Evolutionary conservation across 2,113 vertebrate species (phyloP).

Genomic region (Cheirogaleus medius): DNA sequence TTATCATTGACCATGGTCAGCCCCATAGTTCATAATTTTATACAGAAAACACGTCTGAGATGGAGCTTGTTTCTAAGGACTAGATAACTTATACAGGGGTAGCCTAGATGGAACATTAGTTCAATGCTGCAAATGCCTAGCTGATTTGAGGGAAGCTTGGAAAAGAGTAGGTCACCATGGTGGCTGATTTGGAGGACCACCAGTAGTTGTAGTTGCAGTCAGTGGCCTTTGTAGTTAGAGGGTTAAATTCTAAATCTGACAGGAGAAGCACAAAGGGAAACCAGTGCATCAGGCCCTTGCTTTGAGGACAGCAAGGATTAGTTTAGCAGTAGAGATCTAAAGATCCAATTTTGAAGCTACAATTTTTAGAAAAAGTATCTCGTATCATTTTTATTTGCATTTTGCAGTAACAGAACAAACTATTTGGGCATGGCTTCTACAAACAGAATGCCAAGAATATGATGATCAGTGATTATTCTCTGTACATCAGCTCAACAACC

Average conservation of each 20-base stretch:
- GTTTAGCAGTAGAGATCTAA: not conserved
- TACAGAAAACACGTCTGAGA: slow-evolving; percentile 54
- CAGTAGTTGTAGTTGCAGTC: not conserved
- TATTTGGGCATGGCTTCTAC: not conserved
- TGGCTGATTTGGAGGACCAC: slow-evolving; percentile 54
- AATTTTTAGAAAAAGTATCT: not conserved
- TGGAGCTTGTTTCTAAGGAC: slow-evolving; percentile 26
- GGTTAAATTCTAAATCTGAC: not conserved
- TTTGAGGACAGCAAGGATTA: not conserved
- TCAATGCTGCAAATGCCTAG: slow-evolving; percentile 26
- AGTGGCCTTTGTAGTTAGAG: not conserved
- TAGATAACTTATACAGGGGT: slow-evolving; percentile 42
- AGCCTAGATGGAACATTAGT: slow-evolving; percentile 17
- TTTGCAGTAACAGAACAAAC: not conserved
- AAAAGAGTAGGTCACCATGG: slow-evolving; percentile 49
- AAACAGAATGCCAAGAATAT: not conserved
- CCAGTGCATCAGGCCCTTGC: not conserved
- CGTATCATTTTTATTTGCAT: not conserved
- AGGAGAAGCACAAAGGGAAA: not conserved
- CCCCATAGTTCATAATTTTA: slow-evolving; percentile 25
- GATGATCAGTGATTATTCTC: not conserved
- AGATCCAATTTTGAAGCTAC: not conserved
- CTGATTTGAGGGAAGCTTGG: slow-evolving; percentile 69
- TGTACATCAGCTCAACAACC: not conserved
- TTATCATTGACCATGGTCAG: slow-evolving; percentile 41